Percentiles rank a stretch among this genome's conserved stretches.
phyloP scores from a whole-genome alignment of 2,797 vertebrate species.

The Hoplostethus mediterraneus region DNA sequence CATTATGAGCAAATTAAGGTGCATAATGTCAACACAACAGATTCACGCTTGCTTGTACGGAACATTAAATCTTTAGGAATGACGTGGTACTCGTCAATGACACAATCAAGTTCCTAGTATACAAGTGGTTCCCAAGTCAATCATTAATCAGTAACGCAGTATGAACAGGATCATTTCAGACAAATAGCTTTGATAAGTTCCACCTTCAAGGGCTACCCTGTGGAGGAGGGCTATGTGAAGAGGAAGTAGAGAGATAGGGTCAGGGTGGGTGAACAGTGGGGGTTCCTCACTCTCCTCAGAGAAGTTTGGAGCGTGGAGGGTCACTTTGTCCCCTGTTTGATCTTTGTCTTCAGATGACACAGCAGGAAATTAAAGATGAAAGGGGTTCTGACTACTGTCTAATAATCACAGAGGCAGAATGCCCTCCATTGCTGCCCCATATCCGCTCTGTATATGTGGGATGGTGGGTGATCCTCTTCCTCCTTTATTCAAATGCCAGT shows the following conservation, averaged over 20 bases:
- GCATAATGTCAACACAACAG: constrained; percentile 42
- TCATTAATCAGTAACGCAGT: constrained; percentile 79
- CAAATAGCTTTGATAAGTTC: constrained; percentile 75
- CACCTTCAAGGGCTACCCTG: constrained; percentile 58
- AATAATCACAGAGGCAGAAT: constrained; percentile 78
- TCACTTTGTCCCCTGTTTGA: constrained; percentile 86
- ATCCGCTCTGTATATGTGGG: constrained; percentile 57
- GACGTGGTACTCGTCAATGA: constrained; percentile 67
- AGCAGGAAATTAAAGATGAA: constrained; percentile 88
- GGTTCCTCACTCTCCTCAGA: constrained; percentile 60
- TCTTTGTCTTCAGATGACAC: constrained; percentile 83
- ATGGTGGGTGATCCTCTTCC: constrained; percentile 42
- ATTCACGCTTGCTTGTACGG: constrained; percentile 59
- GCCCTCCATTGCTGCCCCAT: constrained; percentile 71
- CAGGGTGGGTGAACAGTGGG: constrained; percentile 59
- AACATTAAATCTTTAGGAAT: constrained; percentile 71
- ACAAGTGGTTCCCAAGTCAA: constrained; percentile 71
- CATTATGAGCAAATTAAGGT: constrained; percentile 73
- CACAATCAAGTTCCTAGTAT: constrained; percentile 66
- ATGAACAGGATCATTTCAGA: constrained; percentile 74
- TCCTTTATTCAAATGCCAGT: background rate
- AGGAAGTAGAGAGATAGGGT: constrained; percentile 69
- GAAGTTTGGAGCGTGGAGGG: constrained; percentile 78
- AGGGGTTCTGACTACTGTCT: constrained; percentile 82
- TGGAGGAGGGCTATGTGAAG: constrained; percentile 61